Evolutionary conservation across 2,888 invertebrate species (phyloP).

Genomic region (Aporophyla lueneburgensis): DNA sequence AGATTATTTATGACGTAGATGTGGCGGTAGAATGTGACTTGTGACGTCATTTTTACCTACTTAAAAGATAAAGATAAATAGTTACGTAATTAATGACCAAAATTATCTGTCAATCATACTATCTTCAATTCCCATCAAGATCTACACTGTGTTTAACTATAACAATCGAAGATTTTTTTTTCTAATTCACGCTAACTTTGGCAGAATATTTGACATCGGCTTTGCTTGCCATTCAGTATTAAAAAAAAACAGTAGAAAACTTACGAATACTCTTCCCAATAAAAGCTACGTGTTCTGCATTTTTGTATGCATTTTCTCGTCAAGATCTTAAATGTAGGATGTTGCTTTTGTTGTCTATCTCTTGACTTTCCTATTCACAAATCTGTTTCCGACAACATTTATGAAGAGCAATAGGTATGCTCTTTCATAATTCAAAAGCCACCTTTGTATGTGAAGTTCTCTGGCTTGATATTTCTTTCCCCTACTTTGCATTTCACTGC

Average conservation of each 20-base stretch:
- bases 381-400: background rate
- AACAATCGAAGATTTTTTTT: no score
- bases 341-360: background rate
- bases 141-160: no score
- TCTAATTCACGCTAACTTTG: no score
- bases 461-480: conserved; percentile 36
- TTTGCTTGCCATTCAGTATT: no score
- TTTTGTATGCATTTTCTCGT: background rate
- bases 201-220: no score
- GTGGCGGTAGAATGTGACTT: background rate
- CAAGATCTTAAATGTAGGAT: background rate
- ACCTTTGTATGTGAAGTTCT: conserved; percentile 43
- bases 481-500: conserved; percentile 51
- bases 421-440: conserved; percentile 42
- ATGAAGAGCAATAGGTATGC: background rate
- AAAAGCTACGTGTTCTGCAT: background rate
- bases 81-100: background rate
- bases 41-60: conserved; percentile 20
- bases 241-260: no score
- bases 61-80: background rate
- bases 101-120: background rate
- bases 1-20: conserved; percentile 34
- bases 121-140: no score
- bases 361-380: background rate
- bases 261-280: no score